These are phyloP conservation scores for Palythoa grandiflora DNA, from an alignment of 92 coral and sea anemone genomes.

Conservation along the genomic window DNA sequence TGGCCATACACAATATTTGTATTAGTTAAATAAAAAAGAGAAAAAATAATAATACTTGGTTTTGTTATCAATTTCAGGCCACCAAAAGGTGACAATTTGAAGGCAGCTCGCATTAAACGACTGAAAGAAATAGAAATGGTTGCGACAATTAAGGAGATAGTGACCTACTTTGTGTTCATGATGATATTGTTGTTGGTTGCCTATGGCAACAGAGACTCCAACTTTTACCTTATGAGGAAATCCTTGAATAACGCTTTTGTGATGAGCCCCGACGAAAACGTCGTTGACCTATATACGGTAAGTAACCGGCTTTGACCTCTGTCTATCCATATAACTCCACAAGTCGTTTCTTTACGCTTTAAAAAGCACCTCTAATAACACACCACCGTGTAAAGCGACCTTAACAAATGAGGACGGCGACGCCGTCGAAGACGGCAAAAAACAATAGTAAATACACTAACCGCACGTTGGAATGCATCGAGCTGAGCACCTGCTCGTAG, in stretches of 20 bases:
- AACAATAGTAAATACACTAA: no score
- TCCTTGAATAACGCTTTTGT: slow-evolving; percentile 76
- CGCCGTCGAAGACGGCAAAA: no score
- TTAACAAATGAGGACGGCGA: no score
- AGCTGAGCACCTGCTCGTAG: no score
- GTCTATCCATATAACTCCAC: neutral
- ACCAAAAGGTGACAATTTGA: slow-evolving; percentile 71
- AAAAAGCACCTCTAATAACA: no score
- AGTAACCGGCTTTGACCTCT: slow-evolving; percentile 21
- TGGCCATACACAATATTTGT: no score
- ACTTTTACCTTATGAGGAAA: slow-evolving; percentile 80
- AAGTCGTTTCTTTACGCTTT: no score
- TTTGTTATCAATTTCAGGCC: slow-evolving; percentile 63
- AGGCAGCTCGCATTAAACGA: slow-evolving; percentile 76
- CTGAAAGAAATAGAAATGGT: slow-evolving; percentile 90
- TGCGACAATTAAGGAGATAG: slow-evolving; percentile 77
- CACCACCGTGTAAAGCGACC: no score
- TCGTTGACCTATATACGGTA: slow-evolving; percentile 71
- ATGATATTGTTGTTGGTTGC: slow-evolving; percentile 79
- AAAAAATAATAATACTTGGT: neutral
- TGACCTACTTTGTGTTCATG: slow-evolving; percentile 79
- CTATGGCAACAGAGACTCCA: slow-evolving; percentile 89
- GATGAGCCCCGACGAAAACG: slow-evolving; percentile 48
- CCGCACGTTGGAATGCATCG: no score
- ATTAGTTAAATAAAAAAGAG: no score